Base-by-base conservation (phyloP, 2,113 vertebrate species). In the Lagopus muta region DNA sequence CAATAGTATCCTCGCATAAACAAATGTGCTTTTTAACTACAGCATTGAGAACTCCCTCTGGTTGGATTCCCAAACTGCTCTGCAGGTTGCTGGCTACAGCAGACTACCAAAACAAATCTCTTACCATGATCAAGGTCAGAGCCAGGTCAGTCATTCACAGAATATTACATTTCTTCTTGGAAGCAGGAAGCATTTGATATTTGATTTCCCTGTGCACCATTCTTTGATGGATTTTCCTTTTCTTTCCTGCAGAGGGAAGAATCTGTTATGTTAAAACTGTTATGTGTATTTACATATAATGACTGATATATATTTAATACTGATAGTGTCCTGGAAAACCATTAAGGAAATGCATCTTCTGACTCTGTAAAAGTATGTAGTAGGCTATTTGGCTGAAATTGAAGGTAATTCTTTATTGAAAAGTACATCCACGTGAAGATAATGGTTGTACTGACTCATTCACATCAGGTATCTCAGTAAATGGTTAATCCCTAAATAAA, bases 71-170 rank as follows among this genome's bases (percentile, higher is more conserved):
- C 98, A 98, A 97, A 92, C 97, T 97, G 98, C 98, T 98, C 98
- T 96, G 98, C 98, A 98, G 98, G 98, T 98, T 98, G 97, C 97
- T 98, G 96, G 96, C 97, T 97, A 93, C 88, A 98, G 97, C 97
- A 97, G 98, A 98, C 98, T 98, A 98, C 94, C 97, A 98, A 98
- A 98, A 98, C 98, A 99, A 98, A 98, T 98, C 98, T 98, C 98
- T 98, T 98, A 98, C 97, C 97, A 93, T 96, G 96, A 96, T 97
- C 95, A 96, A 98, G 98, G 98, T 98, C 98, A 98, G 86, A 84
- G 85, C 34, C 80, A 95, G 98, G 98, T 98, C 98, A 98, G 95
- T 97, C 97, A 97, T 96, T 98, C 96, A 97, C 94, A 97, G 97
- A 97, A 98, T 98, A 97, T 98, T 97, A 96, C 96, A 96, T 96